Evolutionary conservation across 35 echinoderm and acorn worm species (phyloP).

Genomic region (Acanthaster planci): DNA sequence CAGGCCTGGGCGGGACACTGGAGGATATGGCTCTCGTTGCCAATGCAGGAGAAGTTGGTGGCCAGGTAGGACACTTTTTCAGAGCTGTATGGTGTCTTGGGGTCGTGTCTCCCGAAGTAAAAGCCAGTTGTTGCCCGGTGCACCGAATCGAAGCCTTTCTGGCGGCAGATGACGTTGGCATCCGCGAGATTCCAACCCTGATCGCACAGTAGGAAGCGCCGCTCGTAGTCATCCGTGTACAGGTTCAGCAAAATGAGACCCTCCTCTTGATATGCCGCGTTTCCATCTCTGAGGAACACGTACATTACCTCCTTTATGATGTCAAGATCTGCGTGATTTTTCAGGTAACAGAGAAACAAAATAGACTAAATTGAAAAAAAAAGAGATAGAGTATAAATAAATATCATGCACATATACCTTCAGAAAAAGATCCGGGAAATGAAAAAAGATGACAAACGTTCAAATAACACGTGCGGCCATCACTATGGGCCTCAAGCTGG

Average conservation of each 20-base stretch:
- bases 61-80: not conserved
- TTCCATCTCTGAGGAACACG: no score
- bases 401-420: no score
- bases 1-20: not conserved
- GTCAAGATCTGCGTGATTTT: no score
- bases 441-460: no score
- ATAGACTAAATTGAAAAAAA: no score
- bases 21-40: not conserved
- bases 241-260: not conserved
- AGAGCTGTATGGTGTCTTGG: not conserved
- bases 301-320: no score
- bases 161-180: constrained; percentile 2
- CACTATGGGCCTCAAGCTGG: no score
- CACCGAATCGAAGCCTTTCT: not conserved
- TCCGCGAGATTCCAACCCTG: not conserved
- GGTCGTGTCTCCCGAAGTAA: constrained; percentile 12
- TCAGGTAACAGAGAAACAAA: no score
- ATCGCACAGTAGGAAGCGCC: not conserved
- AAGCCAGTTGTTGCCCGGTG: not conserved
- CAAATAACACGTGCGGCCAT: no score
- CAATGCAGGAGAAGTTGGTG: not conserved
- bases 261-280: no score
- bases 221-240: not conserved
- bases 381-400: no score
- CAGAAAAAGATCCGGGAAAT: no score